Base-by-base conservation (phyloP, 2,113 vertebrate species). In the Vulpes vulpes region DNA sequence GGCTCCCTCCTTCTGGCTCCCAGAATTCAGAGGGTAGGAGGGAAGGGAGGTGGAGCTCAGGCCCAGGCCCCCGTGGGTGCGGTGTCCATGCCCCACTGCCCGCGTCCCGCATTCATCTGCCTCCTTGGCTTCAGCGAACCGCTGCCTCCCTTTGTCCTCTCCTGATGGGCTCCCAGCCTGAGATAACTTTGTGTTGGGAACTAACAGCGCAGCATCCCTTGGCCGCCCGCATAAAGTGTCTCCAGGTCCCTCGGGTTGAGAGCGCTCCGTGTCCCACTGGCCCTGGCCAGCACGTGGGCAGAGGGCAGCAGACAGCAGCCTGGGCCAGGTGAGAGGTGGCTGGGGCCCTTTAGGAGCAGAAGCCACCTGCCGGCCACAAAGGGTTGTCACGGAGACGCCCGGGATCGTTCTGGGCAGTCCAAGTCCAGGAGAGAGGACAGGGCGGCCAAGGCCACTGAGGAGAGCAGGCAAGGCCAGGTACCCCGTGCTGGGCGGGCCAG, bases 221-320 rank as follows among this genome's bases (percentile, higher is more conserved):
- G n/a, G 62, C 76, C 35, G 11, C 38, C 32, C 2, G 2, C 11
- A 12, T 15, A 0, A 1, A 3, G 6, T 15, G 38, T 25, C 60
- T 55, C 83, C 82, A 32, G 88, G 11, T 15, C 11, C 9, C 27
- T 8, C 5, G 3, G 11, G 11, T 20, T 5, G 0, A 5, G 35
- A n/a, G 16, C 32, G 2, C 1, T 22, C 8, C 22, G 32, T 8
- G 7, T 8, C 11, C 15, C 1, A 0, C 3, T 1, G 25, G 65
- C 10, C 53, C 71, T 25, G 22, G 43, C 17, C 27, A 11, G 7
- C 30, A 0, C 14, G 9, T 2, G 1, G 12, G 1, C 12, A 2
- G 10, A 5, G 22, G 8, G 10, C 20, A 55, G 15, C 43, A 2
- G 74, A 23, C 19, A 62, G 67, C 43, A 15, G 49, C 59, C 43